Base-by-base conservation (phyloP, 2,113 vertebrate genomes). In the Antidorcas marsupialis region DNA sequence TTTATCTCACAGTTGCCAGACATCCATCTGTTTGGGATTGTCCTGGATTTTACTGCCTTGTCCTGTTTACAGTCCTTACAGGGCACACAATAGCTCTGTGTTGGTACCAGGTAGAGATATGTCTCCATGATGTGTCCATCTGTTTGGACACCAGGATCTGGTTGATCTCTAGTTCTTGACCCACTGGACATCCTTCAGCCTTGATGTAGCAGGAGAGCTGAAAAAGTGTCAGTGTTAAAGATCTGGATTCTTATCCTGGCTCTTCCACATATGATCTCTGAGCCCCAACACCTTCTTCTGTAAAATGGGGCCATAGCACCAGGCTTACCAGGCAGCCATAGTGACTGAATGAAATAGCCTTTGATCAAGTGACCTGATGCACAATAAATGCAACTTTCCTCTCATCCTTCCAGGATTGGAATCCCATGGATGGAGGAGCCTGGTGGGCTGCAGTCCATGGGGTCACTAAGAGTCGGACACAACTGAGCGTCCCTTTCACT, bases 1-100 rank as follows among this genome's bases (percentile, higher is more conserved):
- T 94, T 97, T 98, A 97, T 97, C 95, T 96, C 83, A 79, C 28
- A 39, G 78, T 52, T 89, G 52, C 97, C 96, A 97, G 95, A 93
- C 86, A 59, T 59, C 53, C 67, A 19, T 96, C 78, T 45, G 13
- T 81, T 95, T 55, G 43, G 53, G 27, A 87, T 87, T 91, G 92
- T 94, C 83, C 86, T 53, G 78, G 47, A 13, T 94, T 98, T 97
- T 96, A 97, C 76, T 92, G 91, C 94, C 62, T 94, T 93, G 83
- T 95, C 93, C 96, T 98, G 96, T 98, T 98, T 97, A 95, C 89
- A 83, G 5, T 84, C 27, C 12, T 52, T 47, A 45, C 0, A 6
- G 85, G 60, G 15, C 30, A 92, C 52, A 86, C n/a, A 45, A 30
- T 96, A 83, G 50, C 50, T 62, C 86, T 43, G 50, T 82, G 43